Evolutionary conservation across 2,888 invertebrate species (phyloP).

Genomic region (Entomobrya proxima): DNA sequence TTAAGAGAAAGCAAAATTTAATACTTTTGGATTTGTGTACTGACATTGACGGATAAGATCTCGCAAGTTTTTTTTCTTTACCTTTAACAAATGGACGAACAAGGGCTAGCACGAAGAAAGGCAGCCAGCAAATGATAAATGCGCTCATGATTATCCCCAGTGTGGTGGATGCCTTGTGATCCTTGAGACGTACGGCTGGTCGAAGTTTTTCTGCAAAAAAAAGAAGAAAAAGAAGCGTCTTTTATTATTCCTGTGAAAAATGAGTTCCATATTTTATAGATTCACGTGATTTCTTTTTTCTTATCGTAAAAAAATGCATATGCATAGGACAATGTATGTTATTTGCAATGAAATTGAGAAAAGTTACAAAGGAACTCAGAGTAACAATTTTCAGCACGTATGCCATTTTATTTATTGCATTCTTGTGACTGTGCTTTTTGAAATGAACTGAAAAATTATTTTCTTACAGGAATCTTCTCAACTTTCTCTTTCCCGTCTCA

Average conservation of each 20-base stretch:
- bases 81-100: constrained; percentile 87
- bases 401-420: too few species aligned
- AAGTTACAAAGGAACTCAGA: too few species aligned
- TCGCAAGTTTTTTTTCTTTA: too few species aligned
- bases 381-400: too few species aligned
- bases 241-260: constrained; percentile 29
- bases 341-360: too few species aligned
- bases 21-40: not conserved
- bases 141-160: constrained; percentile 95
- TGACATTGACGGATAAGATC: not conserved
- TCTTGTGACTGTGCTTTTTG: too few species aligned
- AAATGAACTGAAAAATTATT: too few species aligned
- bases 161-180: constrained; percentile 95
- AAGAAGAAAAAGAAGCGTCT: constrained; percentile 7
- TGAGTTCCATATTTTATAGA: constrained; percentile 13
- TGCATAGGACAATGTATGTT: too few species aligned
- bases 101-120: constrained; percentile 95
- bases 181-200: constrained; percentile 80
- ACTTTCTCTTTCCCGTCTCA: too few species aligned
- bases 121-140: constrained; percentile 93
- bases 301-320: not conserved
- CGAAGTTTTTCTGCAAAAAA: constrained; percentile 72
- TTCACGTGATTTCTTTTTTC: not conserved
- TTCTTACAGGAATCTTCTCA: too few species aligned
- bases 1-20: not conserved